Percentiles rank a stretch among this genome's conserved stretches.
phyloP scores from a whole-genome alignment of 2,797 vertebrate genomes.

The Discoglossus pictus region DNA sequence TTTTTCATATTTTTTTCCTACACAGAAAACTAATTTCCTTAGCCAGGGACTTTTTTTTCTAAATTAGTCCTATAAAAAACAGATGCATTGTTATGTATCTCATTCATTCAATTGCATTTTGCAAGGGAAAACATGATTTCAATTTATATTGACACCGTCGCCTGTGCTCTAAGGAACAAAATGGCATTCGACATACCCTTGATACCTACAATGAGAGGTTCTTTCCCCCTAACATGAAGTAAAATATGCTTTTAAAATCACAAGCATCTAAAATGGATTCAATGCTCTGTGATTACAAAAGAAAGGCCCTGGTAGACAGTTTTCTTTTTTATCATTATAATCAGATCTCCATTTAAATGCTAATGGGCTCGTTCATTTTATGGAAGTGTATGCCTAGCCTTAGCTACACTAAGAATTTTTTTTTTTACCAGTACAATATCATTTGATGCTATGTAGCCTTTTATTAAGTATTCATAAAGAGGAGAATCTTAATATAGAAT shows the following conservation, averaged over 20 bases:
- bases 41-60: conserved; percentile 6
- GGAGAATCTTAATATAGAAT: conserved; percentile 7
- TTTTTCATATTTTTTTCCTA: too few species aligned
- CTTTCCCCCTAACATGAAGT: conserved; percentile 21
- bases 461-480: conserved; percentile 24
- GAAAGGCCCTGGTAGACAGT: conserved; percentile 18
- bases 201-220: conserved; percentile 13
- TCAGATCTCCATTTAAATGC: conserved; percentile 34
- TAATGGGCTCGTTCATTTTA: conserved; percentile 25
- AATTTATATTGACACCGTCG: conserved; percentile 27
- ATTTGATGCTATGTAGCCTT: conserved; percentile 6
- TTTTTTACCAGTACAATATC: conserved; percentile 10
- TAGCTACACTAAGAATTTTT: not conserved
- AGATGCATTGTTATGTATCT: conserved; percentile 9
- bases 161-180: conserved; percentile 37
- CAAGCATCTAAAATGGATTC: conserved; percentile 30
- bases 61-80: not conserved
- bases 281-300: conserved; percentile 21
- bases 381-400: not conserved
- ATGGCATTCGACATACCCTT: conserved; percentile 7
- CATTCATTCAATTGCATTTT: conserved; percentile 42
- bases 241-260: conserved; percentile 30
- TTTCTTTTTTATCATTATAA: conserved; percentile 23
- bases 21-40: conserved; percentile 16
- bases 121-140: conserved; percentile 45